Conservation (phyloP, 2,888 invertebrate genomes). For the Choristoneura rosaceana region DNA sequence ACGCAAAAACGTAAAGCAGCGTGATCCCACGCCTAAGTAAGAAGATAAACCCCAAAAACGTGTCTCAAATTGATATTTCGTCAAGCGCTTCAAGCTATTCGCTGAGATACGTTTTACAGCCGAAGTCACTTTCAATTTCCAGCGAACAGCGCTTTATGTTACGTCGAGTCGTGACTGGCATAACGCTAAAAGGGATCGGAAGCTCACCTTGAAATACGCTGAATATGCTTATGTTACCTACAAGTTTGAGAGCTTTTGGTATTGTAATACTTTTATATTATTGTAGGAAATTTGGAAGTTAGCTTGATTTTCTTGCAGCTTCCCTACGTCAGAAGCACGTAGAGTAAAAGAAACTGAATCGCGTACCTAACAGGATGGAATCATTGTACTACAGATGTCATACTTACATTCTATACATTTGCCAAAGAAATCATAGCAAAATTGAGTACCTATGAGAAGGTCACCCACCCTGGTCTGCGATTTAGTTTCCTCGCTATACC, state of each 20-base stretch:
- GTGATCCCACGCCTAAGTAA: constrained; percentile 5
- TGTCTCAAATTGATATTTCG: constrained; percentile 68
- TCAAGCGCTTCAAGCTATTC: constrained; percentile 62
- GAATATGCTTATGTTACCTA: constrained; percentile 33
- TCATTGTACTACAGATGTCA: too few species aligned
- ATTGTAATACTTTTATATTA: neutral
- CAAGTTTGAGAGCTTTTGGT: neutral
- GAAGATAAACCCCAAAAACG: constrained; percentile 15
- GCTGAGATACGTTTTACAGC: constrained; percentile 74
- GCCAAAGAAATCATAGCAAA: too few species aligned
- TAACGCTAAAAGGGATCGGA: constrained; percentile 47
- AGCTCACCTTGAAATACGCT: constrained; percentile 41
- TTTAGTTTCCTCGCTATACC: too few species aligned
- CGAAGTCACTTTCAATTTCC: constrained; percentile 83
- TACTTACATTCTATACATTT: too few species aligned
- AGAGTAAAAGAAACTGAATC: too few species aligned
- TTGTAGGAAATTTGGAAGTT: neutral
- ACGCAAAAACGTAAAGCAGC: neutral
- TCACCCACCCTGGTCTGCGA: too few species aligned
- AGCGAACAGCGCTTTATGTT: constrained; percentile 78
- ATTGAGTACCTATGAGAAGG: too few species aligned
- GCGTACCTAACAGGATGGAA: too few species aligned
- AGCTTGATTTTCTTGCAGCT: neutral
- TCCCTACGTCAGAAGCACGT: too few species aligned
- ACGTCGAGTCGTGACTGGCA: constrained; percentile 74